Evolutionary conservation across 1,140 invertebrate species (phyloP), one percentile per base, ranked within the genome.

Genomic region (Trachymyrmex cornetzi): DNA sequence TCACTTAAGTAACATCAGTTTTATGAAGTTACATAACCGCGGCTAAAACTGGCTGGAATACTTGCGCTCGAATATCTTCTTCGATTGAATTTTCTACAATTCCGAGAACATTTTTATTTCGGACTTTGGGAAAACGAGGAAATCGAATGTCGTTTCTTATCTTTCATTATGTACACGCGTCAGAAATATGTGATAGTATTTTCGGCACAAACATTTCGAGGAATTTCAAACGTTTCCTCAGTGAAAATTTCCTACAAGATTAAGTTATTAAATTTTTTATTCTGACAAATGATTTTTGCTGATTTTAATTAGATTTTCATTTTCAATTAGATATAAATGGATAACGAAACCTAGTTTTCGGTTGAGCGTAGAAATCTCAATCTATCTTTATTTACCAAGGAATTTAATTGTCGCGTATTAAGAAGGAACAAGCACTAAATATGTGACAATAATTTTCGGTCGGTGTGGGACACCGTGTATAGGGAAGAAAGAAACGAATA

Each of bases 21-120:
- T 75, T 59, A 61, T 4, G 6, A 72, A 27, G 19, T 72, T 74
- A 64, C 19, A 14, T 24, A 74, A 74, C 57, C 14, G 69, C 53
- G 34, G 38, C 14, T 55, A 27, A 50, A 66, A 50, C 6, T 24
- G 12, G 19, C 38, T 27, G 59, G 4, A 77, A 48, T n/a, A 34
- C 6, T 34, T 19, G 12, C 7, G 34, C 4, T 19, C 44, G 9
- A n/a, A 38, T 24, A 6, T 50, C 24, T 53, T 2, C 24, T 9
- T 67, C 7, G 27, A 9, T 14, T 38, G 4, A 5, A n/a, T 57
- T 57, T 24, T 7, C 0, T n/a, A 16, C 53, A 7, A 67, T 55
- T 12, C 0, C 63, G 5, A 11, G 5, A 30, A 34, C 9, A 38
- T 38, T 66, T 34, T 53, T 16, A 24, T 22, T 24, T 55, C 1